These are phyloP conservation scores for Disparrhopalites patrizii DNA, from an alignment of 2,888 invertebrate species.

Conservation along the genomic window DNA sequence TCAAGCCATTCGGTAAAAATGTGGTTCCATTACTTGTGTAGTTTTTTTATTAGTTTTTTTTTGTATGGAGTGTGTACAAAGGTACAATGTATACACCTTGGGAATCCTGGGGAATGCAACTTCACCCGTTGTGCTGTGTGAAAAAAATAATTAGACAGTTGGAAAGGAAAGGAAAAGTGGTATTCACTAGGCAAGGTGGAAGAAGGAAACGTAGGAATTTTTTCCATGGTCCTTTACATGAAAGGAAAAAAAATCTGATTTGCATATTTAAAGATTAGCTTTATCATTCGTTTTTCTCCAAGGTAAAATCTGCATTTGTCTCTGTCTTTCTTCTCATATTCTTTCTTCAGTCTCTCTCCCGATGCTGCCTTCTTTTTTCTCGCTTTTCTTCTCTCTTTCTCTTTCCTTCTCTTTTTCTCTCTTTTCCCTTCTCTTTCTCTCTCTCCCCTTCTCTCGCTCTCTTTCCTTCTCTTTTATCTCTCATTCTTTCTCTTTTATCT, in stretches of 20 bases:
- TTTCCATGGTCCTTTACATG: background rate
- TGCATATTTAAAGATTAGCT: background rate
- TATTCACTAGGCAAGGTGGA: background rate
- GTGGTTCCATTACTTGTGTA: background rate
- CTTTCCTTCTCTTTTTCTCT: no score
- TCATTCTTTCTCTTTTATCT: no score
- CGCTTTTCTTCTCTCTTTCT: no score
- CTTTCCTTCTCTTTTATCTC: no score
- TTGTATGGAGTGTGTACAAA: background rate
- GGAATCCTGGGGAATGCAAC: background rate
- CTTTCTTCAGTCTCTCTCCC: no score
- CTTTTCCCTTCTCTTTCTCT: no score
- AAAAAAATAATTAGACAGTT: no score
- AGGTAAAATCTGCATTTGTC: constrained; percentile 5
- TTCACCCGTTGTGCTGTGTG: no score
- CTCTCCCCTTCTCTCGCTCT: no score
- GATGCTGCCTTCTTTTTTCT: no score
- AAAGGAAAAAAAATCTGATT: background rate
- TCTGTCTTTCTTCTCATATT: no score
- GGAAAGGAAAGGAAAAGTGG: background rate
- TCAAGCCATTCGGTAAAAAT: constrained; percentile 43
- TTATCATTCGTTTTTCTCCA: background rate
- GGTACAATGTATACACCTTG: background rate
- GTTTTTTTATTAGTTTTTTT: background rate
- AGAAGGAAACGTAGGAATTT: background rate